Percentiles rank a stretch among this genome's conserved stretches.
Evolutionary conservation across 1,140 invertebrate genomes (phyloP).

Genomic region (Mylabris phalerata): DNA sequence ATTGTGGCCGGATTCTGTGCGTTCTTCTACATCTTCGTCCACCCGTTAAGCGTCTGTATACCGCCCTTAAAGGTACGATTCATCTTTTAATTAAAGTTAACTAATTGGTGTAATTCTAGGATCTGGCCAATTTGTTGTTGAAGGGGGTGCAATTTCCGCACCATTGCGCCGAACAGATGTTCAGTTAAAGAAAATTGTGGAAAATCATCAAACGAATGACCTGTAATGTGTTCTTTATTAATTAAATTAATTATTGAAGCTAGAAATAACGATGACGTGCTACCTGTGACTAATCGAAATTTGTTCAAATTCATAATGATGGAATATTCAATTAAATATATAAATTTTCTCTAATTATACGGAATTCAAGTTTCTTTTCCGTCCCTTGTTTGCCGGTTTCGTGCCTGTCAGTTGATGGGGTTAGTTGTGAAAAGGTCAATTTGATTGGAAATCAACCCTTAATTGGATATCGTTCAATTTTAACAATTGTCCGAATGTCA

Average conservation of each 20-base stretch:
- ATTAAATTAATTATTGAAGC: background rate
- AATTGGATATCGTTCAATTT: too few relatives aligned
- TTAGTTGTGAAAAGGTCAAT: too few relatives aligned
- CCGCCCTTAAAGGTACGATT: constrained; percentile 45
- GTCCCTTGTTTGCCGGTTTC: too few relatives aligned
- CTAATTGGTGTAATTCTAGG: constrained; percentile 43
- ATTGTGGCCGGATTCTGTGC: constrained; percentile 68
- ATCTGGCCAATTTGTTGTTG: constrained; percentile 58
- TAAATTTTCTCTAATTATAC: too few relatives aligned
- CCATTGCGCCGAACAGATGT: constrained; percentile 59
- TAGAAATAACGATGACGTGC: background rate
- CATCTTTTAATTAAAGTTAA: constrained; percentile 1
- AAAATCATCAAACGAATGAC: background rate
- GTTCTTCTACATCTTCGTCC: constrained; percentile 63
- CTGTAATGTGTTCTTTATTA: background rate
- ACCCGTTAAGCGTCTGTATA: constrained; percentile 66
- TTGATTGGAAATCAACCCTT: too few relatives aligned
- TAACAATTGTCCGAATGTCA: too few relatives aligned
- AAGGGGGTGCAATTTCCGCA: constrained; percentile 62
- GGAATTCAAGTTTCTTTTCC: too few relatives aligned
- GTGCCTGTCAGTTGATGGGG: too few relatives aligned
- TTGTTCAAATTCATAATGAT: too few relatives aligned
- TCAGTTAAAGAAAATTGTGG: constrained; percentile 44
- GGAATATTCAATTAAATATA: too few relatives aligned
- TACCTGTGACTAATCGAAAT: too few relatives aligned